A percentile compares a stretch with the other conserved stretches of the same genome.
Conservation (phyloP, 2,797 vertebrate species). For the Alca torda region DNA sequence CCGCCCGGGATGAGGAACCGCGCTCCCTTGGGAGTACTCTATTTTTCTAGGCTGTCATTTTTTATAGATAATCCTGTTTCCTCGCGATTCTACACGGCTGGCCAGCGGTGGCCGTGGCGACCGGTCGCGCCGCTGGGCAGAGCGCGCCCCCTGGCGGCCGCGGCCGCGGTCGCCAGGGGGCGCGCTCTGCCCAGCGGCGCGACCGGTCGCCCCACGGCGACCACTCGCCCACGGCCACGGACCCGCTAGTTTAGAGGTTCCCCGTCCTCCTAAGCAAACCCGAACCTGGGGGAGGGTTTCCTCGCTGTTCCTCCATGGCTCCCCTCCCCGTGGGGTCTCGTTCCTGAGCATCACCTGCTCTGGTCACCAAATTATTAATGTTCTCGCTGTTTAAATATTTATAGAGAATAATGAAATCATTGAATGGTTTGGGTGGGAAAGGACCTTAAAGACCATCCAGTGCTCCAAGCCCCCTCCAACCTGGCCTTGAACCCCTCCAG, state of each 20-base stretch:
- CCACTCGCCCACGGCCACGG: background rate
- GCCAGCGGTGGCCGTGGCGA: too few relatives aligned
- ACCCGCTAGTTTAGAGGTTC: background rate
- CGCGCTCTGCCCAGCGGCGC: background rate
- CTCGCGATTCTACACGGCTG: too few relatives aligned
- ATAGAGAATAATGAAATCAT: background rate
- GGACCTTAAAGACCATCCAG: background rate
- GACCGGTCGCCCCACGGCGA: background rate
- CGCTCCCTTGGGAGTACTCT: background rate
- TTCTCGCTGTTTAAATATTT: constrained; percentile 71
- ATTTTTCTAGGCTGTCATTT: background rate
- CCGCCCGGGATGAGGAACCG: background rate
- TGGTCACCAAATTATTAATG: constrained; percentile 15
- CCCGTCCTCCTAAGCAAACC: too few relatives aligned
- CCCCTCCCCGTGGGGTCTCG: accelerated
- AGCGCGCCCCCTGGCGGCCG: constrained; percentile 5
- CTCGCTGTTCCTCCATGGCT: accelerated
- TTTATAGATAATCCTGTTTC: too few relatives aligned
- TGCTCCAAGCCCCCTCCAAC: background rate
- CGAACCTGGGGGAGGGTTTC: accelerated
- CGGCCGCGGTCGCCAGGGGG: too few relatives aligned
- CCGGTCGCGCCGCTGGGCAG: background rate
- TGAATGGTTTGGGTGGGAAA: background rate
- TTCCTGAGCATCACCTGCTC: accelerated
- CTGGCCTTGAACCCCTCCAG: background rate